Evolutionary conservation across 2,797 vertebrate species (phyloP).

Genomic region (Squalus acanthias): DNA sequence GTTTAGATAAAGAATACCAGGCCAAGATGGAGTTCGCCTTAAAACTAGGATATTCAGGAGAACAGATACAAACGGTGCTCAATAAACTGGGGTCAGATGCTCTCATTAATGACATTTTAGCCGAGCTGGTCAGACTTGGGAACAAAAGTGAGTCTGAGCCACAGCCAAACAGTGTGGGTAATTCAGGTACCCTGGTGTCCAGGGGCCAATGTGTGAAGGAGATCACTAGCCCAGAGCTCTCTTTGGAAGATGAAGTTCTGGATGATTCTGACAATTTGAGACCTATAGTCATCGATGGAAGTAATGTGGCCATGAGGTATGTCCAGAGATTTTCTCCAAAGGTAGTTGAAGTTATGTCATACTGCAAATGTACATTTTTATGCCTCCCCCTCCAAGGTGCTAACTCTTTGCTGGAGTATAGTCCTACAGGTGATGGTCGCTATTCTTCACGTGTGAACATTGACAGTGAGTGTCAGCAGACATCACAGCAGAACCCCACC

Average conservation of each 20-base stretch:
- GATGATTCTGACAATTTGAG: constrained; percentile 86
- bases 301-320: constrained; percentile 95
- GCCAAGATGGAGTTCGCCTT: constrained; percentile 95
- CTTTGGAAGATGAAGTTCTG: constrained; percentile 81
- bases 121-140: constrained; percentile 89
- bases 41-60: constrained; percentile 89
- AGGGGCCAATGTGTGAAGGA: constrained; percentile 73
- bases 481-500: background rate
- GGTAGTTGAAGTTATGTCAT: background rate
- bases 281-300: constrained; percentile 92
- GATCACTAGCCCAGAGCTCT: constrained; percentile 76
- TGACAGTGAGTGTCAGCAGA: too few species aligned
- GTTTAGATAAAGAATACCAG: constrained; percentile 80
- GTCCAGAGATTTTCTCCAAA: background rate
- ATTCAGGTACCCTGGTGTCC: constrained; percentile 52
- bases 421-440: background rate
- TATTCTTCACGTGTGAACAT: background rate
- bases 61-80: constrained; percentile 90
- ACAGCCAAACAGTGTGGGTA: constrained; percentile 59
- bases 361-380: background rate
- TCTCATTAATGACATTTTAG: constrained; percentile 89
- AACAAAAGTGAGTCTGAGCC: constrained; percentile 84
- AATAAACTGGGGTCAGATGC: constrained; percentile 84
- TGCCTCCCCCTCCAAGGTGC: background rate
- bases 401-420: background rate